Percentiles rank a stretch among this genome's conserved stretches.
Conservation (phyloP, 2,797 vertebrate species). For the Nasua narica region DNA sequence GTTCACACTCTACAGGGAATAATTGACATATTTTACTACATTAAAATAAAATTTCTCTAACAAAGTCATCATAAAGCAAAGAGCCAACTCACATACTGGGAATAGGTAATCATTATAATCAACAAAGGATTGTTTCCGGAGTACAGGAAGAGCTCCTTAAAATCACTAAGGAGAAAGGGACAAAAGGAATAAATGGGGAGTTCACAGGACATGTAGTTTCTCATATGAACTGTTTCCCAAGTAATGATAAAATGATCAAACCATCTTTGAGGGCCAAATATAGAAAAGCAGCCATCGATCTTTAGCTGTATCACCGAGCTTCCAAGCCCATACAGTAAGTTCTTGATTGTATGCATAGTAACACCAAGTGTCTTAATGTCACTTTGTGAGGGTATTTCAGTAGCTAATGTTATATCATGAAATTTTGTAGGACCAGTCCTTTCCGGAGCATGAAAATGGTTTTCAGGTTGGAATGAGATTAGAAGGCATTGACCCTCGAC, state of each 20-base stretch:
- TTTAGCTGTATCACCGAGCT: not conserved
- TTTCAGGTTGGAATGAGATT: conserved; percentile 88
- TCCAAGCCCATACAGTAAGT: not conserved
- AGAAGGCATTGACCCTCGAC: conserved; percentile 86
- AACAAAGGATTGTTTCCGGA: not conserved
- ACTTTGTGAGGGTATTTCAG: not conserved
- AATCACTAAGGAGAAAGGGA: not conserved
- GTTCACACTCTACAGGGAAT: not conserved
- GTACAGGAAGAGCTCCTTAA: not conserved
- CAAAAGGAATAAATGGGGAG: not conserved
- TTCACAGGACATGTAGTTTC: not conserved
- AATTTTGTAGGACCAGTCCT: conserved; percentile 76
- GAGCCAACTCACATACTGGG: not conserved
- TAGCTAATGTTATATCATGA: not conserved
- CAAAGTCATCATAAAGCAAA: not conserved
- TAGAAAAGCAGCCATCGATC: not conserved
- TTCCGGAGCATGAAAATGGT: conserved; percentile 81
- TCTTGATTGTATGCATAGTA: not conserved
- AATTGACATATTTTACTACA: not conserved
- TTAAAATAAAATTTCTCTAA: not conserved
- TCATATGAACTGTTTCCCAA: not conserved
- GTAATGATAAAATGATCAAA: not conserved
- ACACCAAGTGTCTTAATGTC: not conserved
- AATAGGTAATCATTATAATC: not conserved
- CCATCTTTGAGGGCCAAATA: not conserved